phyloP scores from a whole-genome alignment of 2,113 vertebrate species.

The Lepidothrix coronata region DNA sequence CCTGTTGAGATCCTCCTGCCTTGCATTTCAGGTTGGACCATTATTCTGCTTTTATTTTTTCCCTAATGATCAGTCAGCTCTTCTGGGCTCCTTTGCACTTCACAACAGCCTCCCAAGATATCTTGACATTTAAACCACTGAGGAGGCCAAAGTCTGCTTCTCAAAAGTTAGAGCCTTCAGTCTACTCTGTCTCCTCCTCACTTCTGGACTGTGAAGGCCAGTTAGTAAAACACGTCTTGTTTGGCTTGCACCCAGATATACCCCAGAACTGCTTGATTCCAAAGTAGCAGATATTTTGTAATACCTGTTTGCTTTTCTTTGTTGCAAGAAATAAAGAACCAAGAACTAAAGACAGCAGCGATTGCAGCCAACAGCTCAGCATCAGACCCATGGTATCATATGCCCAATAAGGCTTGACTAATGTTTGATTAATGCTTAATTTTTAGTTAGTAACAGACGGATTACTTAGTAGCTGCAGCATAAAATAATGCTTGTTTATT shows the following conservation, averaged over 20 bases:
- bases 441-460: not conserved
- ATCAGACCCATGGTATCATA: not conserved
- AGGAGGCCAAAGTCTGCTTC: not conserved
- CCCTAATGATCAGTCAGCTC: not conserved
- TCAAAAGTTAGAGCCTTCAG: not conserved
- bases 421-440: conserved; percentile 13
- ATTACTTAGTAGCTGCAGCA: not conserved
- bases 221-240: not conserved
- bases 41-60: not conserved
- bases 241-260: not conserved
- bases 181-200: not conserved
- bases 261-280: not conserved
- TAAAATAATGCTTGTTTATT: not conserved
- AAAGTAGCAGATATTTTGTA: not conserved
- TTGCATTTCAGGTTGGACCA: not conserved
- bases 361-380: not conserved
- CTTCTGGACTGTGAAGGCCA: not conserved
- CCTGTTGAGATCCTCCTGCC: not conserved
- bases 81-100: not conserved
- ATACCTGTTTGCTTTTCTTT: not conserved
- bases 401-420: not conserved
- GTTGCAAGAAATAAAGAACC: not conserved
- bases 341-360: not conserved
- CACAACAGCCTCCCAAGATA: not conserved
- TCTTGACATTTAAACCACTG: not conserved